A percentile compares a stretch with the other conserved stretches of the same genome.
These are phyloP conservation scores for Carapus acus DNA, from an alignment of 2,797 vertebrate genomes.

Conservation along the genomic window DNA sequence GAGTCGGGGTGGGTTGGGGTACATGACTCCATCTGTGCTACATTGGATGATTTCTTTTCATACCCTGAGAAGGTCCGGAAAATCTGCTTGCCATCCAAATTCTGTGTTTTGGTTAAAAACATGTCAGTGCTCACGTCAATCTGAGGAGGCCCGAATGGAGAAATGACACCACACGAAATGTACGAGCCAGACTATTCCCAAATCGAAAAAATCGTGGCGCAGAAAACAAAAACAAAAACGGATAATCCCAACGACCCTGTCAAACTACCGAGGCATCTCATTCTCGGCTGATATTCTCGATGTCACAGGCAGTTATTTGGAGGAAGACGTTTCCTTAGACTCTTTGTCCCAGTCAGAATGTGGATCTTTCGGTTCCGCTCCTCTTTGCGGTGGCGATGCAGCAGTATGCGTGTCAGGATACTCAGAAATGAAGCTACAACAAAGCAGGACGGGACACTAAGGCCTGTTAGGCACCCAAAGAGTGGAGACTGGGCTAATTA, in stretches of 20 bases:
- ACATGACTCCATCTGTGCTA: constrained; percentile 66
- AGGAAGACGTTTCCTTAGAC: constrained; percentile 73
- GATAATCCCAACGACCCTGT: constrained; percentile 64
- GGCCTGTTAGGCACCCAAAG: constrained; percentile 47
- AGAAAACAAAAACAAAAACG: too few relatives aligned
- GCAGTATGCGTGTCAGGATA: constrained; percentile 47
- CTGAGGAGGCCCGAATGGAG: constrained; percentile 26
- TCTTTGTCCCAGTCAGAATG: constrained; percentile 32
- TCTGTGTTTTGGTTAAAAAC: constrained; percentile 61
- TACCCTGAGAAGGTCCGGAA: constrained; percentile 73
- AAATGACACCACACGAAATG: constrained; percentile 50
- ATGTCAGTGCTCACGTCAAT: constrained; percentile 44
- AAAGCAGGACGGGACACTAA: constrained; percentile 49
- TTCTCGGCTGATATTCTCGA: constrained; percentile 36
- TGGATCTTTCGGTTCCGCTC: constrained; percentile 20
- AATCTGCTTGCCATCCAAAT: constrained; percentile 49
- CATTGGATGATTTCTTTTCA: constrained; percentile 69
- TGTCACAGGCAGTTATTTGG: constrained; percentile 46
- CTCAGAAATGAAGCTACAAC: constrained; percentile 50
- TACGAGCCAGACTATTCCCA: constrained; percentile 37
- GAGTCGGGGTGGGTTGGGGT: constrained; percentile 40
- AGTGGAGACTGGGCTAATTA: constrained; percentile 43
- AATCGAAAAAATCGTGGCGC: constrained; percentile 52
- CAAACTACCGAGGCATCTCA: constrained; percentile 40
- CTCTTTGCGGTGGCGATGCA: constrained; percentile 42